These are phyloP conservation scores for Pollenia angustigena DNA, from an alignment of 2,888 invertebrate genomes.

Conservation along the genomic window DNA sequence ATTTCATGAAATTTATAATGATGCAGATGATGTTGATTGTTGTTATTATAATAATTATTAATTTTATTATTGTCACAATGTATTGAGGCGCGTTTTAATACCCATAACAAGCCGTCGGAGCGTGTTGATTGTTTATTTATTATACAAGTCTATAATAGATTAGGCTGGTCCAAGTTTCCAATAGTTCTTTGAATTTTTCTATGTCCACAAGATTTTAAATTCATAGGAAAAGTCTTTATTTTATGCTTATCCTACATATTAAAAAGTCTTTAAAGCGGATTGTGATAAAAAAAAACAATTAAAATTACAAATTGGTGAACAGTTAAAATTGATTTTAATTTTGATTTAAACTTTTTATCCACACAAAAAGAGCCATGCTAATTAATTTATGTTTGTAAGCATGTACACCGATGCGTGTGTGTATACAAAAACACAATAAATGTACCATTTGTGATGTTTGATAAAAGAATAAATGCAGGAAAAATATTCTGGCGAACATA, in stretches of 20 bases:
- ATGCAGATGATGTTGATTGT: conserved; percentile 56
- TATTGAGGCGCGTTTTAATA: conserved; percentile 80
- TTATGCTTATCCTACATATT: too few species aligned
- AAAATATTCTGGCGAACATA: conserved; percentile 28
- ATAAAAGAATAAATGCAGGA: conserved; percentile 42
- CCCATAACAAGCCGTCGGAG: conserved; percentile 77
- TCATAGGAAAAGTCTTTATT: too few species aligned
- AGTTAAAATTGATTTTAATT: too few species aligned
- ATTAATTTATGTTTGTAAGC: neutral
- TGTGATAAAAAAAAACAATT: too few species aligned
- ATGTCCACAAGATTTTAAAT: neutral
- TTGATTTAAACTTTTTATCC: too few species aligned
- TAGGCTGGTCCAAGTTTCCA: conserved; percentile 17
- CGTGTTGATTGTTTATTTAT: conserved; percentile 73
- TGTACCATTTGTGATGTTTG: conserved; percentile 17
- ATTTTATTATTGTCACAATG: conserved; percentile 79
- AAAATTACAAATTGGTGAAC: too few species aligned
- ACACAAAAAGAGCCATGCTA: too few species aligned
- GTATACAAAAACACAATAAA: neutral
- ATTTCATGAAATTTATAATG: conserved; percentile 40
- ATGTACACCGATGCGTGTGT: neutral
- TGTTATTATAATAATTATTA: conserved; percentile 75
- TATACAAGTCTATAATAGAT: neutral
- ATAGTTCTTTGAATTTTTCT: neutral
- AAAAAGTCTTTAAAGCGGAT: too few species aligned